Percentiles rank a stretch among this genome's conserved stretches.
Conservation (phyloP, 2,888 invertebrate genomes). For the Nomada goodeniana region DNA sequence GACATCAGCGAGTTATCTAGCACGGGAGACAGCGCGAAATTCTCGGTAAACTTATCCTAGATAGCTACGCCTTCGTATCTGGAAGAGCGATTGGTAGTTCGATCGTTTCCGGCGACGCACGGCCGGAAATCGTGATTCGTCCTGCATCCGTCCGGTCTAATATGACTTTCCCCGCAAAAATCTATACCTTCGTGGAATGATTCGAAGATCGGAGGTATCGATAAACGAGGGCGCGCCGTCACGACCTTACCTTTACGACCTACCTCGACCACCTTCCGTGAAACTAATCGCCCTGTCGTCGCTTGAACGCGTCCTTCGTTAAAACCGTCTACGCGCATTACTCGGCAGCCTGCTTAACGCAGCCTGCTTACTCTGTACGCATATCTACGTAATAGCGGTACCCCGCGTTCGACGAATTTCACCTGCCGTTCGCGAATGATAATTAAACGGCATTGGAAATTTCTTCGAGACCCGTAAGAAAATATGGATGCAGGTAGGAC, state of each 20-base stretch:
- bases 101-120: conserved; percentile 48
- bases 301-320: conserved; percentile 62
- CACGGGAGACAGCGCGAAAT: conserved; percentile 50
- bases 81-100: conserved; percentile 36
- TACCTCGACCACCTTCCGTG: conserved; percentile 69
- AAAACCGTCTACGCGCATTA: conserved; percentile 11
- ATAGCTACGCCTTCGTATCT: conserved; percentile 28
- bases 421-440: neutral
- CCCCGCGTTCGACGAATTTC: neutral
- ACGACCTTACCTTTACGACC: conserved; percentile 58
- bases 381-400: neutral
- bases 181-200: conserved; percentile 46
- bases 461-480: no score
- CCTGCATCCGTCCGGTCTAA: conserved; percentile 50
- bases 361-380: neutral
- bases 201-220: conserved; percentile 48
- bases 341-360: no score
- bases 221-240: conserved; percentile 45
- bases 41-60: conserved; percentile 56
- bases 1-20: conserved; percentile 55
- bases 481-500: no score
- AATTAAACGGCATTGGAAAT: no score
- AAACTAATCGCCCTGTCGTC: conserved; percentile 74
- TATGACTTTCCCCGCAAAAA: conserved; percentile 45
- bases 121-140: conserved; percentile 52